Evolutionary conservation across 1,140 invertebrate species (phyloP).

Genomic region (Pseudobourletiella spinata): DNA sequence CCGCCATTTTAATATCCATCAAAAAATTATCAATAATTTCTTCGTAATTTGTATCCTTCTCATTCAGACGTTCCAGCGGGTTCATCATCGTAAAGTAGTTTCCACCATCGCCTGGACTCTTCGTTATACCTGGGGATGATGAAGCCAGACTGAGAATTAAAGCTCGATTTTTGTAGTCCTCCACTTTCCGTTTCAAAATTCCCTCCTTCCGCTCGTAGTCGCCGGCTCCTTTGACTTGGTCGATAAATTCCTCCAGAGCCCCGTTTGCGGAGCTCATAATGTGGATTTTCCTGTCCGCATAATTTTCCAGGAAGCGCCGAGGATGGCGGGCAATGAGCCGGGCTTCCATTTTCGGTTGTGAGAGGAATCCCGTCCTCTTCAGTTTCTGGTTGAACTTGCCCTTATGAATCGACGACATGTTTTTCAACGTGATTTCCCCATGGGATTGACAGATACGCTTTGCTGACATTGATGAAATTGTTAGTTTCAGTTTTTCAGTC

Average conservation of each 20-base stretch:
- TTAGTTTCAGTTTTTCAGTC: too few species aligned
- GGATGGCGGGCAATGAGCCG: conserved; percentile 21
- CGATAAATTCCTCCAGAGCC: conserved; percentile 6
- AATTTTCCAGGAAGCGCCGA: conserved; percentile 18
- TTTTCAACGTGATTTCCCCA: too few species aligned
- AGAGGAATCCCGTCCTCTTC: conserved; percentile 7
- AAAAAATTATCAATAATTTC: conserved; percentile 1
- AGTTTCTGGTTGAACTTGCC: conserved; percentile 12
- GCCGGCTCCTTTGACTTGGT: neutral
- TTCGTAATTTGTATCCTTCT: neutral
- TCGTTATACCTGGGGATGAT: neutral
- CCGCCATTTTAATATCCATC: neutral
- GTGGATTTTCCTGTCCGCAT: conserved; percentile 14
- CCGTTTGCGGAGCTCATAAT: neutral
- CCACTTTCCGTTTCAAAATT: neutral
- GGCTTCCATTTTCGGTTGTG: conserved; percentile 14
- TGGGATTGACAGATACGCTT: too few species aligned
- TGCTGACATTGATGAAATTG: too few species aligned
- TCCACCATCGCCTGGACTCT: too few species aligned
- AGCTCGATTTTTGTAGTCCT: neutral
- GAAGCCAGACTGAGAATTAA: conserved; percentile 11
- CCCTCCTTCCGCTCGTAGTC: neutral
- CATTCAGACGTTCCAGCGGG: neutral
- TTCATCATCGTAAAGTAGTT: too few species aligned
- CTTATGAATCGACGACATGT: neutral